phyloP scores from a whole-genome alignment of 64 coral and sea anemone genomes.

The Trachythela sp. region DNA sequence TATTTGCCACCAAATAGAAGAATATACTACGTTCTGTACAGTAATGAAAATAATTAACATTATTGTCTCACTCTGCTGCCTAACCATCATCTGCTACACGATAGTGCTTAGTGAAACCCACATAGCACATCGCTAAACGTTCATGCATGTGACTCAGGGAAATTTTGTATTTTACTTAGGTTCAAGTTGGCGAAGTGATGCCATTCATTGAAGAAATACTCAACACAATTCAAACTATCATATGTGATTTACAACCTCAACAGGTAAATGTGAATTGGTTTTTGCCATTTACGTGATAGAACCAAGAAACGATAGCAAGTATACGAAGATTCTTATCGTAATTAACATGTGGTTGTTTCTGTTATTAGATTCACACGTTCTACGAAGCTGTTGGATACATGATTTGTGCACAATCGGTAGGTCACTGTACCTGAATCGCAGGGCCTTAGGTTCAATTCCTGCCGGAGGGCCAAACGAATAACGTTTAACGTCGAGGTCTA shows the following conservation, averaged over 20 bases:
- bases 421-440: neutral
- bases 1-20: too few species aligned
- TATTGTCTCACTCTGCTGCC: too few species aligned
- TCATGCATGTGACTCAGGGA: neutral
- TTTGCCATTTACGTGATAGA: neutral
- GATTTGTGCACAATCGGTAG: constrained; percentile 98
- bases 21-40: too few species aligned
- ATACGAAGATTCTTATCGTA: neutral
- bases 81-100: too few species aligned
- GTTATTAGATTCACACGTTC: constrained; percentile 83
- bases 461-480: too few species aligned
- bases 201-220: constrained; percentile 98
- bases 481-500: neutral
- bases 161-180: constrained; percentile 25
- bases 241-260: constrained; percentile 91
- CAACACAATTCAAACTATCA: constrained; percentile 92
- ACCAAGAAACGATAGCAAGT: too few species aligned
- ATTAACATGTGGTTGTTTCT: neutral
- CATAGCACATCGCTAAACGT: too few species aligned
- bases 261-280: constrained; percentile 47
- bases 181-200: constrained; percentile 99
- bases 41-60: too few species aligned
- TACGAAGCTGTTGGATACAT: constrained; percentile 99
- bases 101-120: too few species aligned
- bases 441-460: neutral